A percentile compares a stretch with the other conserved stretches of the same genome.
Evolutionary conservation across 2,113 vertebrate species (phyloP).

Genomic region (Thunnus maccoyii): DNA sequence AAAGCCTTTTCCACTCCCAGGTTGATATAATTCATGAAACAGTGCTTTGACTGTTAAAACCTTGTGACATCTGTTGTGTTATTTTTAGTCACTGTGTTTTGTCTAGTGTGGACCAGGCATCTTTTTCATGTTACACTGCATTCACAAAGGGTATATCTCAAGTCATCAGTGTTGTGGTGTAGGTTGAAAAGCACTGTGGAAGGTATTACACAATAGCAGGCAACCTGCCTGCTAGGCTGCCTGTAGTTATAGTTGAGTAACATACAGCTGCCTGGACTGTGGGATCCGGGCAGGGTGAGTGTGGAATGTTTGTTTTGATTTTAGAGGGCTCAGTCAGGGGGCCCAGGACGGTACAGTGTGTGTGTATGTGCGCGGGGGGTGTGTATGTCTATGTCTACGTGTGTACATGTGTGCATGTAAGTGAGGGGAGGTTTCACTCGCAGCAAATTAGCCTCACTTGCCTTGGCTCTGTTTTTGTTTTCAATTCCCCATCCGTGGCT

Average conservation of each 20-base stretch:
- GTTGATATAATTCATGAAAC: neutral
- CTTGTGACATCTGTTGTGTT: neutral
- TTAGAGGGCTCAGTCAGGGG: constrained; percentile 31
- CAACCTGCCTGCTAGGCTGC: constrained; percentile 38
- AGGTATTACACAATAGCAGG: constrained; percentile 65
- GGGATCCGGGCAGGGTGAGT: constrained; percentile 33
- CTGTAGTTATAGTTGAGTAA: constrained; percentile 65
- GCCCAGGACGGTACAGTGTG: neutral
- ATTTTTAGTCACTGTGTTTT: neutral
- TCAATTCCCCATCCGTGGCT: constrained; percentile 67
- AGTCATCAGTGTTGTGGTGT: neutral
- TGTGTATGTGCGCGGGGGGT: neutral
- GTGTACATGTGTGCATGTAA: neutral
- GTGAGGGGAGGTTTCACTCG: constrained; percentile 37
- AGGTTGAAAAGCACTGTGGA: constrained; percentile 16
- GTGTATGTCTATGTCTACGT: neutral
- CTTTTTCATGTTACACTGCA: neutral
- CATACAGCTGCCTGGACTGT: constrained; percentile 50
- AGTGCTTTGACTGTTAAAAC: neutral
- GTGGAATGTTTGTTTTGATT: constrained; percentile 72
- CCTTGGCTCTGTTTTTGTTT: constrained; percentile 74
- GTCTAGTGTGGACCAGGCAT: neutral
- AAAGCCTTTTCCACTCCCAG: neutral
- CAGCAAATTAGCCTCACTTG: constrained; percentile 62
- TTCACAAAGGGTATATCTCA: neutral